These are phyloP conservation scores for Lordiphosa fenestrarum DNA, from an alignment of 2,888 invertebrate genomes.

Conservation along the genomic window DNA sequence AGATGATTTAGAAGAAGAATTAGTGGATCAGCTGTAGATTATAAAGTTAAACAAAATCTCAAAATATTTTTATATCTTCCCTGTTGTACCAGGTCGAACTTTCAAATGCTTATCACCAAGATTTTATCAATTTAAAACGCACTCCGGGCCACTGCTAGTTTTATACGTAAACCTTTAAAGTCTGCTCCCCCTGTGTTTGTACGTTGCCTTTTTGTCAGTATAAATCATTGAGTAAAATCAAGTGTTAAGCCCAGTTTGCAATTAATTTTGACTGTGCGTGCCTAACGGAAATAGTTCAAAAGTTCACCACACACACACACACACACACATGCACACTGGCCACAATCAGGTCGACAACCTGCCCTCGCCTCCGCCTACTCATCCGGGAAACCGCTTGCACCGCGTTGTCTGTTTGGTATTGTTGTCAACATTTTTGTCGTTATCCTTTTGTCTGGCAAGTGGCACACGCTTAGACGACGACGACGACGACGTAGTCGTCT, in stretches of 20 bases:
- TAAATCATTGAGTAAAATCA: conserved; percentile 30
- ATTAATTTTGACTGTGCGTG: conserved; percentile 36
- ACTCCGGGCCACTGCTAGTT: no score
- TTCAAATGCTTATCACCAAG: no score
- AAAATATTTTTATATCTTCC: no score
- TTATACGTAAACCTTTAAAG: no score
- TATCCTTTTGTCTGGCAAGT: conserved; percentile 42
- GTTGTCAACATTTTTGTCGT: conserved; percentile 67
- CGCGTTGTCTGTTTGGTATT: conserved; percentile 43
- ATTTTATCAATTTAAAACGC: no score
- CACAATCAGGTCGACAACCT: conserved; percentile 52
- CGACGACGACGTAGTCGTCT: conserved; percentile 11
- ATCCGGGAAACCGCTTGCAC: neutral
- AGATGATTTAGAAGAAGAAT: no score
- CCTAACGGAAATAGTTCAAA: conserved; percentile 64
- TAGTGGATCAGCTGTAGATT: no score
- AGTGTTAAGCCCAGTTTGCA: conserved; percentile 17
- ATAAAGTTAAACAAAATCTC: no score
- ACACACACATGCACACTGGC: conserved; percentile 15
- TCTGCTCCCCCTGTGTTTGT: neutral
- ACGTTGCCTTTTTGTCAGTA: conserved; percentile 1
- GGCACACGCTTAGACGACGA: conserved; percentile 35
- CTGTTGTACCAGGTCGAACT: no score
- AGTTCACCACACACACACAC: conserved; percentile 42
- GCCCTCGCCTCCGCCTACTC: neutral